These are phyloP conservation scores for Geococcyx californianus DNA, from an alignment of 2,113 vertebrate species.

Conservation along the genomic window DNA sequence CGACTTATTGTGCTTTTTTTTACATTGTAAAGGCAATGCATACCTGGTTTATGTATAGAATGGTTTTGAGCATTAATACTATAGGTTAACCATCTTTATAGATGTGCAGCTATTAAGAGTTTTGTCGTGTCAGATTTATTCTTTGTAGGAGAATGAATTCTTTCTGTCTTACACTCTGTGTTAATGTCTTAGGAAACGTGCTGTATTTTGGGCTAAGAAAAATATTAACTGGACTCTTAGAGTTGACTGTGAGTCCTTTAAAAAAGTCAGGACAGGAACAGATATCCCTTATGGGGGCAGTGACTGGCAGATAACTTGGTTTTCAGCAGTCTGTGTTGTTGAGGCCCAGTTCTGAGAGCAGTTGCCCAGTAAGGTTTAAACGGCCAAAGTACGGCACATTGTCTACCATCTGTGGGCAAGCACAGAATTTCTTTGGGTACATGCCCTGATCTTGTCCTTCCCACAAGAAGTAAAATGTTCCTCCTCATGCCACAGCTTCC, in stretches of 20 bases:
- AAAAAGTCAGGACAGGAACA: neutral
- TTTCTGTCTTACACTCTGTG: neutral
- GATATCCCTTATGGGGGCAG: neutral
- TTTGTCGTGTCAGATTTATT: neutral
- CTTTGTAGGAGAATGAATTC: neutral
- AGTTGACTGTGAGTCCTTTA: neutral
- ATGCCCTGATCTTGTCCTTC: neutral
- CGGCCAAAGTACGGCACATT: too few species aligned
- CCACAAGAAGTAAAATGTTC: neutral
- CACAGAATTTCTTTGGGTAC: neutral
- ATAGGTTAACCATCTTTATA: neutral
- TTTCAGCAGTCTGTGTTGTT: neutral
- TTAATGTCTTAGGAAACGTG: neutral
- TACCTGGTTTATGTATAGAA: neutral
- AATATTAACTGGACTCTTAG: neutral
- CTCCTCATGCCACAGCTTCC: neutral
- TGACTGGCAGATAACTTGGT: neutral
- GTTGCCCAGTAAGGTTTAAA: neutral
- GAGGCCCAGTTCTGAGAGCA: neutral
- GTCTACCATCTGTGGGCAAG: neutral
- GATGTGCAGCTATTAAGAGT: neutral
- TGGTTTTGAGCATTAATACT: neutral
- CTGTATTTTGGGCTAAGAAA: neutral
- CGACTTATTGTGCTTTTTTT: neutral
- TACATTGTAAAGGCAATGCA: neutral